Conservation (phyloP, 2,888 invertebrate genomes). For the Boloria euphrosyne region DNA sequence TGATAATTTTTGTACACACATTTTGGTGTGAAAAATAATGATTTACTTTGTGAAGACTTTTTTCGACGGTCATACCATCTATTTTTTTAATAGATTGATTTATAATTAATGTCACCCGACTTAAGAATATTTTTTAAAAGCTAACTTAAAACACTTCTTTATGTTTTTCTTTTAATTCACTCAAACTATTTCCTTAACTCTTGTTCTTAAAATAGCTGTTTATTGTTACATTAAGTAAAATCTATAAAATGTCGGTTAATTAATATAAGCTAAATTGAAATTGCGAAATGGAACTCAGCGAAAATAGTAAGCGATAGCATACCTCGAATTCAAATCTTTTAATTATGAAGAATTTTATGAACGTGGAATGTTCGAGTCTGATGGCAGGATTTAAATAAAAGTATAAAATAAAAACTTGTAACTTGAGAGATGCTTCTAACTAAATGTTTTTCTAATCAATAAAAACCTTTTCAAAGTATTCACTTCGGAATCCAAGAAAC, state of each 20-base stretch:
- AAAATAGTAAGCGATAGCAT: too few relatives aligned
- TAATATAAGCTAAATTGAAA: too few relatives aligned
- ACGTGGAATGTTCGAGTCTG: not conserved
- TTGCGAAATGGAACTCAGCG: too few relatives aligned
- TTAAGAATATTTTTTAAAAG: not conserved
- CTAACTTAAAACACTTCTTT: too few relatives aligned
- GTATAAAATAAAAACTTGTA: conserved; percentile 21
- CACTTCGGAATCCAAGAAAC: conserved; percentile 35
- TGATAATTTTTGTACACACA: conserved; percentile 8
- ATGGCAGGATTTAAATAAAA: conserved; percentile 9
- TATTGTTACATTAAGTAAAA: too few relatives aligned
- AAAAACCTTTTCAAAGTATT: conserved; percentile 35
- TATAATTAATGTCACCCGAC: not conserved
- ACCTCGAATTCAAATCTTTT: too few relatives aligned
- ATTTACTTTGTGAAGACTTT: not conserved
- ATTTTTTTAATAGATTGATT: too few relatives aligned
- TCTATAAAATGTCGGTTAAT: too few relatives aligned
- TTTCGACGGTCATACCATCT: too few relatives aligned
- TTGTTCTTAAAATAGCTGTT: too few relatives aligned
- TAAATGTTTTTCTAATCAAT: conserved; percentile 32
- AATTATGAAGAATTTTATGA: not conserved
- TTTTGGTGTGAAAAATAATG: conserved; percentile 2
- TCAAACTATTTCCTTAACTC: too few relatives aligned
- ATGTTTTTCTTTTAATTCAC: too few relatives aligned
- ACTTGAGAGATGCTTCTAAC: conserved; percentile 24